Conservation (phyloP, 2,113 vertebrate species). For the Setophaga petechia region DNA sequence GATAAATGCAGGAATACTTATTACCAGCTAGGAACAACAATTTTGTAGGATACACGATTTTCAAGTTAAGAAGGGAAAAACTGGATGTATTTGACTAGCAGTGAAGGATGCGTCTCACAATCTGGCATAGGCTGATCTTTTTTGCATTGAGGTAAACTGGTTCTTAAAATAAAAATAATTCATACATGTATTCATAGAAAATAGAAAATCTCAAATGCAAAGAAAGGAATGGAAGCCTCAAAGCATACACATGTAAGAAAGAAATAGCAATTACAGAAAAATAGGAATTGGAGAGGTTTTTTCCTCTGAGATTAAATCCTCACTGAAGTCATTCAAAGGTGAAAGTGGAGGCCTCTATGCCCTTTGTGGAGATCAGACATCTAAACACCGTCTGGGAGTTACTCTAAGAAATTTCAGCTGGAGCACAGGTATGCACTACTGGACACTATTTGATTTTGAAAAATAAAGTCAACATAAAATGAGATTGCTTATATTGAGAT, state of each 20-base stretch:
- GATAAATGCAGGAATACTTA: not conserved
- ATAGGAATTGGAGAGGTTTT: fast-evolving
- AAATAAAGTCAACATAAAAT: not conserved
- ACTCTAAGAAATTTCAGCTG: not conserved
- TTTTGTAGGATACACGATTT: not conserved
- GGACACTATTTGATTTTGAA: not conserved
- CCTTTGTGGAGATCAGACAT: not conserved
- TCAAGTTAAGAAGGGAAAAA: not conserved
- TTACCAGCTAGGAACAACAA: not conserved
- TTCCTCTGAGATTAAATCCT: not conserved
- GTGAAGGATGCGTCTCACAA: not conserved
- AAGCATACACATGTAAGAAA: not conserved
- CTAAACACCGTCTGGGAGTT: not conserved
- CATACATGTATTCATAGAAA: not conserved
- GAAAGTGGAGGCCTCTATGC: not conserved
- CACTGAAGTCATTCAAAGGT: not conserved
- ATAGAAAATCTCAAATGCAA: not conserved
- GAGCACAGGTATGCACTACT: not conserved
- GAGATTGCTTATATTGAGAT: not conserved
- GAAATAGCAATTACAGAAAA: not conserved
- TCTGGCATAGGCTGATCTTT: not conserved
- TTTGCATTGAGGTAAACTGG: not conserved
- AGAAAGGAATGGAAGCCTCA: not conserved
- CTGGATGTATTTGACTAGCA: not conserved
- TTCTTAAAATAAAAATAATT: not conserved